Percentiles rank a stretch among this genome's conserved stretches.
These are phyloP conservation scores for Drosophila barbarae DNA, from an alignment of 2,888 invertebrate species.

Conservation along the genomic window DNA sequence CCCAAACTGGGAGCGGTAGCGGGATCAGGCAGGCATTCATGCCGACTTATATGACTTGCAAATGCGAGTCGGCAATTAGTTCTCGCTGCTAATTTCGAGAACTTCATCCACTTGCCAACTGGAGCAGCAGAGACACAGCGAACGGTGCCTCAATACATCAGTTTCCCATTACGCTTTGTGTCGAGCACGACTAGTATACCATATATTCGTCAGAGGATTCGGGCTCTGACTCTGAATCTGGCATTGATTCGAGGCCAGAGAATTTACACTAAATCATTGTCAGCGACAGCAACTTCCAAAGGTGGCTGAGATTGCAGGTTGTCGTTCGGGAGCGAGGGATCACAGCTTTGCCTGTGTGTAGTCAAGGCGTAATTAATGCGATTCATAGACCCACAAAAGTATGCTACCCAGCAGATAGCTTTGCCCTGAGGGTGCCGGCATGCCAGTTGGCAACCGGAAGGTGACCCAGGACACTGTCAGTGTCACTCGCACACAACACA, in stretches of 20 bases:
- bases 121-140: slow-evolving; percentile 10
- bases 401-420: slow-evolving; percentile 8
- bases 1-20: not conserved
- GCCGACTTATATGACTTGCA: slow-evolving; percentile 44
- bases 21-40: slow-evolving; percentile 19
- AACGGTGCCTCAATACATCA: slow-evolving; percentile 5
- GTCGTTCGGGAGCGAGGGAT: slow-evolving; percentile 4
- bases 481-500: slow-evolving; percentile 24
- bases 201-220: slow-evolving; percentile 10
- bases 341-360: slow-evolving; percentile 1
- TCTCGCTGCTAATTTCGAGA: slow-evolving; percentile 38
- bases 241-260: slow-evolving; percentile 35
- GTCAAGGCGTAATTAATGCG: slow-evolving; percentile 73
- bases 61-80: slow-evolving; percentile 42
- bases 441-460: slow-evolving; percentile 37
- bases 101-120: slow-evolving; percentile 37
- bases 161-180: slow-evolving; percentile 10
- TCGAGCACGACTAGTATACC: not conserved
- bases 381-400: slow-evolving; percentile 49
- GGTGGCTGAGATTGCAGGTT: slow-evolving; percentile 12
- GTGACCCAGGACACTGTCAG: slow-evolving; percentile 44
- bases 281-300: slow-evolving; percentile 30
- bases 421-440: not conserved
- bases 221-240: slow-evolving; percentile 13
- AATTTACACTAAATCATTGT: slow-evolving; percentile 51